A percentile compares a stretch with the other conserved stretches of the same genome.
Conservation (phyloP, 2,113 vertebrate species). For the Azemiops feae region DNA sequence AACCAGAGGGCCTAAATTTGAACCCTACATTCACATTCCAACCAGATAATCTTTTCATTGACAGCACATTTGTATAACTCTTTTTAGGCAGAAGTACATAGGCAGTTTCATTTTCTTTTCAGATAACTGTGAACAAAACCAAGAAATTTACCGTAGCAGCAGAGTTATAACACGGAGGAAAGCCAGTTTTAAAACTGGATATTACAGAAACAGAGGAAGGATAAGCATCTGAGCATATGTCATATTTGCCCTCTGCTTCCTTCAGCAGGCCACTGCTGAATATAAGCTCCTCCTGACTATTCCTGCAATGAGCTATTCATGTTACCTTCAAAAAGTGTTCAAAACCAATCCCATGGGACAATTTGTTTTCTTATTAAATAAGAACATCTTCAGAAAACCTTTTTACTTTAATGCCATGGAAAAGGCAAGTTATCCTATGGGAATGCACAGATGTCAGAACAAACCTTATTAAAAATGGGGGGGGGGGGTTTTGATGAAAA, state of each 20-base stretch:
- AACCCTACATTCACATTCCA: background rate
- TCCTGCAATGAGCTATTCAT: background rate
- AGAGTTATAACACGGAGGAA: background rate
- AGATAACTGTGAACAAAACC: background rate
- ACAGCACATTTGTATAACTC: background rate
- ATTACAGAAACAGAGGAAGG: background rate
- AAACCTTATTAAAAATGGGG: background rate
- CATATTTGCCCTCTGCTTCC: background rate
- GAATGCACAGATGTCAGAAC: background rate
- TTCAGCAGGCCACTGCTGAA: background rate
- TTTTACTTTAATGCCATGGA: background rate
- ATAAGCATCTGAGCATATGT: background rate
- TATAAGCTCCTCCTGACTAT: background rate
- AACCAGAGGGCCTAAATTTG: background rate
- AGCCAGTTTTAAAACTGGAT: background rate
- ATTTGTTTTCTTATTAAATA: conserved; percentile 1
- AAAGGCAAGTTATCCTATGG: background rate
- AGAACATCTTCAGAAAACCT: background rate
- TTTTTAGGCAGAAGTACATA: background rate
- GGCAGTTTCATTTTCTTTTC: background rate
- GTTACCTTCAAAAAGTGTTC: background rate
- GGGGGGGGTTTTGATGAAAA: background rate
- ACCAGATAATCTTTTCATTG: background rate
- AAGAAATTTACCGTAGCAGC: background rate
- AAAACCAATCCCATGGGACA: background rate